Percentiles rank a stretch among this genome's conserved stretches.
Conservation (phyloP, 2,797 vertebrate species). For the Epinephelus awoara region DNA sequence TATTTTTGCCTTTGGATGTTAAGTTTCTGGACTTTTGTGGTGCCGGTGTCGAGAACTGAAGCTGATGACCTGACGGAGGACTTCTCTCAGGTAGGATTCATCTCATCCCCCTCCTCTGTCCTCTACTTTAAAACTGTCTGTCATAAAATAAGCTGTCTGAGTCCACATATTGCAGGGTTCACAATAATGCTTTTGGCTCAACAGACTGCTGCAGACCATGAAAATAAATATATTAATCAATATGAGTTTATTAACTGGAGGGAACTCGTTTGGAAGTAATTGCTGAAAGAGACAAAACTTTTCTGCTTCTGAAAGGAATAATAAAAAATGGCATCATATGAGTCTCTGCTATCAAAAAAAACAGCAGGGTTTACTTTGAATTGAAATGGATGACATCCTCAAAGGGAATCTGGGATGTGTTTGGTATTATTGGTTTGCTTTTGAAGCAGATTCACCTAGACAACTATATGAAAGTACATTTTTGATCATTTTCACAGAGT, state of each 20-base stretch:
- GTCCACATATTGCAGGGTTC: neutral
- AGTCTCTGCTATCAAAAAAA: slow-evolving; percentile 17
- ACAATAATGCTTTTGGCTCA: neutral
- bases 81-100: slow-evolving; percentile 69
- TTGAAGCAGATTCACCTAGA: slow-evolving; percentile 38
- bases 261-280: neutral
- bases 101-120: neutral
- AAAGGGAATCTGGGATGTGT: slow-evolving; percentile 62
- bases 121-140: neutral
- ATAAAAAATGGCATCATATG: slow-evolving; percentile 11
- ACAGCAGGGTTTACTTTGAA: slow-evolving; percentile 30
- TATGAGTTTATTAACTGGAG: neutral
- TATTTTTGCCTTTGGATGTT: slow-evolving; percentile 39
- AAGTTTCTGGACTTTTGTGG: slow-evolving; percentile 27
- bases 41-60: slow-evolving; percentile 28
- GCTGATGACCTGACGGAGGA: slow-evolving; percentile 63
- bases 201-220: neutral
- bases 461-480: slow-evolving; percentile 32
- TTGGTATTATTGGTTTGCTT: slow-evolving; percentile 34
- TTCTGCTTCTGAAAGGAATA: neutral
- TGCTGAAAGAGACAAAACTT: slow-evolving; percentile 3
- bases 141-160: neutral
- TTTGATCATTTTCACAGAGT: slow-evolving; percentile 38
- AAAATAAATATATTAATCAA: neutral
- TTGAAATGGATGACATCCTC: slow-evolving; percentile 38